phyloP scores from a whole-genome alignment of 2,113 vertebrate genomes.

The Orientallactaga bullata region DNA sequence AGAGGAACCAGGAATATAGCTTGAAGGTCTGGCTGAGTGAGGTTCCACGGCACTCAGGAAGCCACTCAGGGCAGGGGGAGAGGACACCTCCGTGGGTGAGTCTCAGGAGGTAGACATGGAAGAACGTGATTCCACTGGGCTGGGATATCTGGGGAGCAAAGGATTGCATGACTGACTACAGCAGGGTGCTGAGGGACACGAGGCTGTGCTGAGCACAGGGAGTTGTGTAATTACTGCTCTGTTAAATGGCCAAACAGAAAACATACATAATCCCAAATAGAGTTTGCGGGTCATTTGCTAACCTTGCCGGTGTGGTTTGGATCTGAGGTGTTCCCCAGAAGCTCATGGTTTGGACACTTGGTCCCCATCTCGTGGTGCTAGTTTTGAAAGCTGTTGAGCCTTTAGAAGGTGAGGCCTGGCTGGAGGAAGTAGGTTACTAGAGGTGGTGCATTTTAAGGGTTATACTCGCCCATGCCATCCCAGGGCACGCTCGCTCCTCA shows the following conservation, averaged over 20 bases:
- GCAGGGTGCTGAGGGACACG: not conserved
- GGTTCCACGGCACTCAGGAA: not conserved
- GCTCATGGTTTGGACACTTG: not conserved
- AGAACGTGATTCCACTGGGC: not conserved
- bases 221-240: not conserved
- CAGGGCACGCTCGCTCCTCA: accelerated
- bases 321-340: not conserved
- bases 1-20: not conserved
- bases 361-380: not conserved
- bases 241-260: not conserved
- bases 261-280: not conserved
- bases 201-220: not conserved
- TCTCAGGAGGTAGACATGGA: not conserved
- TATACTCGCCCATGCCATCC: not conserved
- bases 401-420: not conserved
- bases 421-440: no score
- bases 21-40: not conserved
- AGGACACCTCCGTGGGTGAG: not conserved
- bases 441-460: not conserved
- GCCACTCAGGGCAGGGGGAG: accelerated
- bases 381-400: not conserved
- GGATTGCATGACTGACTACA: not conserved
- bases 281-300: not conserved
- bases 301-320: not conserved
- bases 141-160: not conserved